A percentile compares a stretch with the other conserved stretches of the same genome.
Evolutionary conservation across 2,888 invertebrate genomes (phyloP).

Genomic region (Oxytorus armatus): DNA sequence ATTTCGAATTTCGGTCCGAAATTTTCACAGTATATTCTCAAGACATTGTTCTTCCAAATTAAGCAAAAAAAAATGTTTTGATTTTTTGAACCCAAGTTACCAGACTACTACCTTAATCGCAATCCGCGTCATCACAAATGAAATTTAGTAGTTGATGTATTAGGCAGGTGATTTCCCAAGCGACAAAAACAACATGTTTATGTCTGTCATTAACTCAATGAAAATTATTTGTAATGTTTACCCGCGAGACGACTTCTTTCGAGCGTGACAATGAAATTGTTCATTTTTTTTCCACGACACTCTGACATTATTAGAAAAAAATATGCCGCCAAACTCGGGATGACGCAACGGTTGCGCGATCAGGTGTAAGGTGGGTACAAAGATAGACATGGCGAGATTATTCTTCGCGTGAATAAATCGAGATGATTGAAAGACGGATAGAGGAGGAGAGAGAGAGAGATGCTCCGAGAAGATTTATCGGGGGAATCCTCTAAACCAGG

Average conservation of each 20-base stretch:
- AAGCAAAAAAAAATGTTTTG: too few relatives aligned
- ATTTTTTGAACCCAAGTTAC: too few relatives aligned
- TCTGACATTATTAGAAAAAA: slow-evolving; percentile 35
- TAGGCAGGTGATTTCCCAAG: too few relatives aligned
- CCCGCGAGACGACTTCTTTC: slow-evolving; percentile 47
- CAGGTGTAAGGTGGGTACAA: slow-evolving; percentile 37
- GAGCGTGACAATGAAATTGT: slow-evolving; percentile 71
- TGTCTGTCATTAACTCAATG: slow-evolving; percentile 3
- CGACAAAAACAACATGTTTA: too few relatives aligned
- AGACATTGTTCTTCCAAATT: too few relatives aligned
- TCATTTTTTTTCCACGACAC: slow-evolving; percentile 63
- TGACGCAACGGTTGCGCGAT: slow-evolving; percentile 54
- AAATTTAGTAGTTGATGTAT: too few relatives aligned
- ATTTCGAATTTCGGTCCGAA: too few relatives aligned
- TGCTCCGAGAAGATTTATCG: slow-evolving; percentile 5
- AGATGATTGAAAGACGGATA: not conserved
- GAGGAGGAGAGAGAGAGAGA: not conserved
- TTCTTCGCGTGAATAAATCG: not conserved
- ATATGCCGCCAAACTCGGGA: slow-evolving; percentile 18
- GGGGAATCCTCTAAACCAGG: slow-evolving; percentile 52
- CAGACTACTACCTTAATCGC: too few relatives aligned
- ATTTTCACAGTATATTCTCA: too few relatives aligned
- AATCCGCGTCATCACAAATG: too few relatives aligned
- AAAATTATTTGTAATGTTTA: slow-evolving; percentile 25
- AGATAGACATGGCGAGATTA: not conserved